phyloP scores from a whole-genome alignment of 2,888 invertebrate species.

The Noctua pronuba region DNA sequence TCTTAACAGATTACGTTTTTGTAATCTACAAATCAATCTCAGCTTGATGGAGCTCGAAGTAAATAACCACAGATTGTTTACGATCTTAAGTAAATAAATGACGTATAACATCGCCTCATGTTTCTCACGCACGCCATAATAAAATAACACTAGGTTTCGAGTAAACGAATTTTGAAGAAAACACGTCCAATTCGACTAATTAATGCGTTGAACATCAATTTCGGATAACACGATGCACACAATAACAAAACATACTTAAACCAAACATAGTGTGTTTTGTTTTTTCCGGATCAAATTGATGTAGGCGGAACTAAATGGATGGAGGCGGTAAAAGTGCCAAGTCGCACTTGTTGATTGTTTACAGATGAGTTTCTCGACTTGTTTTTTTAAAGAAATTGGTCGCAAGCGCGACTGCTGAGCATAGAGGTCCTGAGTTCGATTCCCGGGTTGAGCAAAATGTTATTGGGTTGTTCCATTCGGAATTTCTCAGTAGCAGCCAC shows the following conservation, averaged over 20 bases:
- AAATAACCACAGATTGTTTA: conserved; percentile 5
- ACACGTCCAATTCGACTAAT: conserved; percentile 20
- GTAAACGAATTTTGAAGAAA: background rate
- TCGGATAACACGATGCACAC: background rate
- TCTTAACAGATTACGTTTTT: background rate
- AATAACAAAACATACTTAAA: background rate
- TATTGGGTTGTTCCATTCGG: no score
- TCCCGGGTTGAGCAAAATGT: no score
- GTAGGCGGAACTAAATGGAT: background rate
- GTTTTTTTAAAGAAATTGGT: background rate
- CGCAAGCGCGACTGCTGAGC: no score
- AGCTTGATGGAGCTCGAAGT: background rate
- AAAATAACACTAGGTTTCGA: conserved; percentile 10
- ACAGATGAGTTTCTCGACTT: background rate
- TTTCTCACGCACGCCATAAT: conserved; percentile 1
- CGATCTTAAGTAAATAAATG: conserved; percentile 14
- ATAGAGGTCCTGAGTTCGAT: no score
- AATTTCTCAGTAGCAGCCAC: no score
- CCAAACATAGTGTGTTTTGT: background rate
- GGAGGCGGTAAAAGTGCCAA: background rate
- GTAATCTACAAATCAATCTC: conserved; percentile 2
- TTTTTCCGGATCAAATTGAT: background rate
- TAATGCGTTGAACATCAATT: conserved; percentile 3
- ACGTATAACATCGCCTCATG: conserved; percentile 15
- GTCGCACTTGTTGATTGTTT: background rate